Base-by-base conservation (phyloP, 53 echinoderm and acorn worm genomes). In the Zoroaster sp. region DNA sequence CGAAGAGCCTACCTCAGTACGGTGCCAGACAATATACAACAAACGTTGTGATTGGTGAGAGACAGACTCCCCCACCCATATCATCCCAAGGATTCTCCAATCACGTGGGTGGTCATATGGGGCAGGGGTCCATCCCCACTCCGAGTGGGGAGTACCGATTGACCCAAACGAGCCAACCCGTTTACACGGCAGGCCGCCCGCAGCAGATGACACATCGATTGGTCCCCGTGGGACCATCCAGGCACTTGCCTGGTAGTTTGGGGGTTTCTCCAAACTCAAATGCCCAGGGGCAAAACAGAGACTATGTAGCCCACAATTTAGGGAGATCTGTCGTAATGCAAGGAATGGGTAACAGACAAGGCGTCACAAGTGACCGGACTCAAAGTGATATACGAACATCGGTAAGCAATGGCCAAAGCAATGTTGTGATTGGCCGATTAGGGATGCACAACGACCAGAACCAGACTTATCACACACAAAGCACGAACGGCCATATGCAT, bases 31-130 rank as follows among this genome's bases (percentile, higher is more conserved):
- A 83, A 44, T 91, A 77, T 70, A 67, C 91, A 9, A 70, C 90
- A 40, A 88, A 88, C 23, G 88, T 77, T 36, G 88, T 85, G 70
- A 85, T 85, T 28, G 85, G 85, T 5, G 91, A 87, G 71, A 91
- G 91, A 53, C 91, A 91, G 55, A 91, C 91, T 77, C 91, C 91
- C n/a, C 87, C 91, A 13, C 81, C 81, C 51, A 21, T 85, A 35
- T 13, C 85, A 6, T 71, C 85, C 46, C 85, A 70, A 46, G 85
- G 71, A 47, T 31, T 85, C 47, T 88, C 88, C 78, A 77, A 71
- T 54, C 87, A 78, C 33, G 37, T 43, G 11, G 51, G 75, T n/a
- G 69, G 66, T 86, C 86, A 82, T 21, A 20, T 70, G 28, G 83
- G 43, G 30, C 46, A 75, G 31, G 91, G 91, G 59, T 85, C 85